Conservation (phyloP, 2,888 invertebrate species). For the Cryptocephalus moraei region DNA sequence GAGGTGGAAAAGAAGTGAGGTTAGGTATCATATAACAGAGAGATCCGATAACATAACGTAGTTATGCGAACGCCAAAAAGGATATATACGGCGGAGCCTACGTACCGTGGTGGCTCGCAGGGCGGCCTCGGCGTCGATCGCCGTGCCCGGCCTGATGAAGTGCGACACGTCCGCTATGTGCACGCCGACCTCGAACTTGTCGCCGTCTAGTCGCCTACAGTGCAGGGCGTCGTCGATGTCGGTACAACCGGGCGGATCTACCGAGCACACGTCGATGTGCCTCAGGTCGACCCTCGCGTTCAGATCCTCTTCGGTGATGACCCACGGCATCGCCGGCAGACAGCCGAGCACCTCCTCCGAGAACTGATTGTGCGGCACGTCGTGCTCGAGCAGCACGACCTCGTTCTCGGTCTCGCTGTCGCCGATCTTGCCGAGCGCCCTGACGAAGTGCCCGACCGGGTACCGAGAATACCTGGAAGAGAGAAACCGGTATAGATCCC, state of each 20-base stretch:
- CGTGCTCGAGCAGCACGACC: conserved; percentile 90
- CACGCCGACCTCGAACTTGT: conserved; percentile 80
- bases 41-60: too few relatives aligned
- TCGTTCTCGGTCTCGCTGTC: conserved; percentile 95
- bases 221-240: conserved; percentile 98
- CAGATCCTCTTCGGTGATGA: conserved; percentile 72
- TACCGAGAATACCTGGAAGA: too few relatives aligned
- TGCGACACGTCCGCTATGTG: conserved; percentile 99
- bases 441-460: conserved; percentile 78
- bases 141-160: conserved; percentile 87
- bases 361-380: conserved; percentile 92
- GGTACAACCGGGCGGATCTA: conserved; percentile 97
- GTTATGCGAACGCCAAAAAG: too few relatives aligned
- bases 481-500: too few relatives aligned
- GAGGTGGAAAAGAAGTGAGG: too few relatives aligned
- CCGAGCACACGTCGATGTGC: conserved; percentile 80
- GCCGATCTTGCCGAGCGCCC: conserved; percentile 84
- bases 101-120: conserved; percentile 79
- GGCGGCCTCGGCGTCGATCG: conserved; percentile 87
- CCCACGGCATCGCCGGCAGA: conserved; percentile 83
- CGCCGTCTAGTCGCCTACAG: conserved; percentile 63
- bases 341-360: conserved; percentile 89
- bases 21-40: too few relatives aligned
- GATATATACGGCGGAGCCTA: too few relatives aligned
- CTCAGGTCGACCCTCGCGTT: conserved; percentile 75